phyloP scores from a whole-genome alignment of 2,888 invertebrate genomes.

The Branchinecta sandiegonensis region DNA sequence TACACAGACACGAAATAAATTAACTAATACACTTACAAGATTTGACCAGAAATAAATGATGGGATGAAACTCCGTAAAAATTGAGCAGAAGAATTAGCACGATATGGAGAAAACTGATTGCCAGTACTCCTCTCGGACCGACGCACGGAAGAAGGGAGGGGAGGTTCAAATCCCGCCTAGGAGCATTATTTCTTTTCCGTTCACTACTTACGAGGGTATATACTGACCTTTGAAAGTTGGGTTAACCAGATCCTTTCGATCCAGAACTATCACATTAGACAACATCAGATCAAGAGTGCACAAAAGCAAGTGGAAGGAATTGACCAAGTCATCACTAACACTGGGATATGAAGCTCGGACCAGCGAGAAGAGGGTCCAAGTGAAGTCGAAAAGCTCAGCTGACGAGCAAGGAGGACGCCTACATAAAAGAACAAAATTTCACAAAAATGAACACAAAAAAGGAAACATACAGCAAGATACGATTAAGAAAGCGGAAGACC shows the following conservation, averaged over 20 bases:
- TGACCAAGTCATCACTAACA: conserved; percentile 81
- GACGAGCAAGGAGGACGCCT: conserved; percentile 63
- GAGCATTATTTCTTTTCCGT: background rate
- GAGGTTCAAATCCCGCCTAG: too few species aligned
- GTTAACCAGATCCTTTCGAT: conserved; percentile 71
- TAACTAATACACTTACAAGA: too few species aligned
- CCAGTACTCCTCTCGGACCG: too few species aligned
- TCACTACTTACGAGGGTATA: conserved; percentile 18
- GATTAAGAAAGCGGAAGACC: background rate
- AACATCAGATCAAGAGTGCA: conserved; percentile 83
- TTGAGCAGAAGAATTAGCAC: too few species aligned
- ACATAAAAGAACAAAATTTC: conserved; percentile 15
- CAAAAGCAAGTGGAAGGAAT: conserved; percentile 77
- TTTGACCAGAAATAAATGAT: too few species aligned
- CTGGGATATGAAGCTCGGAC: conserved; percentile 72
- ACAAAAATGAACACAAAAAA: background rate
- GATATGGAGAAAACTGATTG: too few species aligned
- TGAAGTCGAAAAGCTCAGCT: conserved; percentile 73
- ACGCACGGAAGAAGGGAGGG: too few species aligned
- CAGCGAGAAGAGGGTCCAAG: conserved; percentile 83
- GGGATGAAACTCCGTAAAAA: too few species aligned
- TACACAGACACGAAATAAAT: too few species aligned
- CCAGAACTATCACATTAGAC: conserved; percentile 63
- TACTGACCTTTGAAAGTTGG: conserved; percentile 55
- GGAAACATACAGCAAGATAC: conserved; percentile 20